Evolutionary conservation across 2,113 vertebrate species (phyloP), one percentile per base, ranked within the genome.

Genomic region (Amia ocellicauda): DNA sequence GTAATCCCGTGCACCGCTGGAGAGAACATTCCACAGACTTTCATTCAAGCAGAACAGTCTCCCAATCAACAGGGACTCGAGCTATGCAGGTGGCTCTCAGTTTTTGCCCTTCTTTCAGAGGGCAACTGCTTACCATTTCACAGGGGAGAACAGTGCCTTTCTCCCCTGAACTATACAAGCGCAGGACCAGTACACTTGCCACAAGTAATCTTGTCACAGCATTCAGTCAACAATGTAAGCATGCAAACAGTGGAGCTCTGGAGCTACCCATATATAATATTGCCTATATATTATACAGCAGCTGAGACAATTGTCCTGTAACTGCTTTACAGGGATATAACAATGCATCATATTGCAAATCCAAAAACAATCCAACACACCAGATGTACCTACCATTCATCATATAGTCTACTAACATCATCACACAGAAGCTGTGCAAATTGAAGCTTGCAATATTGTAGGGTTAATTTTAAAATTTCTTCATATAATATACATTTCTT

Each of bases 181-280:
- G 60, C 22, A 24, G 40, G 61, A 67, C 63, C 59, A 52, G 66
- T 60, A 51, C 63, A 60, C 52, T 43, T 69, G 70, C 66, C 68
- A 76, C 41, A 60, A 64, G 66, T 55, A 29, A 80, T 71, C 63
- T 63, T 59, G 61, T 76, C 71, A 70, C 45, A 31, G 56, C 23
- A 66, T 36, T 50, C 65, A 59, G 65, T 70, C 63, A 70, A 56
- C 63, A 69, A 57, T 59, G 65, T 62, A 64, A 29, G 54, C 51
- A 47, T 47, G 45, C 45, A 47, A 47, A 47, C 45, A 16, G 45
- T 4, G n/a, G n/a, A 3, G 13, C 43, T 47, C 4, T n/a, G 10
- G 45, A 17, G 14, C 45, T 19, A 47, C n/a, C 10, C 14, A 16
- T 47, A 47, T 19, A 47, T 47, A 47, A 47, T 17, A 47, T 3